phyloP scores from a whole-genome alignment of 2,888 invertebrate genomes.

The Uloborus plumipes region DNA sequence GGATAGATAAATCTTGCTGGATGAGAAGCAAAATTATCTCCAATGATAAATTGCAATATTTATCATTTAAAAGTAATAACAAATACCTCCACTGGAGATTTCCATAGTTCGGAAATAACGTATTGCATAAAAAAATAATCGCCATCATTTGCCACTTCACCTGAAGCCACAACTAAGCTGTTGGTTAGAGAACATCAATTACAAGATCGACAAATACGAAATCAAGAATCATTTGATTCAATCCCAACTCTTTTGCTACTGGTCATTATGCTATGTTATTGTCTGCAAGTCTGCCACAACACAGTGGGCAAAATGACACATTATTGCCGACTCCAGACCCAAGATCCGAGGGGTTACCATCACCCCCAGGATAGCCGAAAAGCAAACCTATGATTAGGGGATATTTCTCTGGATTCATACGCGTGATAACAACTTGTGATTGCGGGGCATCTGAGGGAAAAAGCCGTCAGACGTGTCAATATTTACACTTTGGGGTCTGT shows the following conservation, averaged over 20 bases:
- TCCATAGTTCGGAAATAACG: not conserved
- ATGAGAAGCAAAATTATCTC: not conserved
- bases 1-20: not conserved
- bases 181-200: too few species aligned
- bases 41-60: not conserved
- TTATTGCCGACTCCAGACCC: too few species aligned
- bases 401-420: constrained; percentile 13
- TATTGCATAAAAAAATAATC: not conserved
- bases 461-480: constrained; percentile 48
- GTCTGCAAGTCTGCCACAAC: not conserved
- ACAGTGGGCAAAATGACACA: too few species aligned
- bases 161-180: too few species aligned
- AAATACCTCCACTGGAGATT: not conserved
- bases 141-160: not conserved
- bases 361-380: not conserved
- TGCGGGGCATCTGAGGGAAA: constrained; percentile 19
- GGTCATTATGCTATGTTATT: not conserved
- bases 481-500: constrained; percentile 54
- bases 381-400: constrained; percentile 33
- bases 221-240: constrained; percentile 37
- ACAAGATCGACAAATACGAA: too few species aligned
- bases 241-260: constrained; percentile 44
- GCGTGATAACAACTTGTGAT: constrained; percentile 41
- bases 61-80: not conserved
- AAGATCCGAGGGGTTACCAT: too few species aligned